phyloP scores from a whole-genome alignment of 2,888 invertebrate genomes.

The Noctuana brunneofusca region DNA sequence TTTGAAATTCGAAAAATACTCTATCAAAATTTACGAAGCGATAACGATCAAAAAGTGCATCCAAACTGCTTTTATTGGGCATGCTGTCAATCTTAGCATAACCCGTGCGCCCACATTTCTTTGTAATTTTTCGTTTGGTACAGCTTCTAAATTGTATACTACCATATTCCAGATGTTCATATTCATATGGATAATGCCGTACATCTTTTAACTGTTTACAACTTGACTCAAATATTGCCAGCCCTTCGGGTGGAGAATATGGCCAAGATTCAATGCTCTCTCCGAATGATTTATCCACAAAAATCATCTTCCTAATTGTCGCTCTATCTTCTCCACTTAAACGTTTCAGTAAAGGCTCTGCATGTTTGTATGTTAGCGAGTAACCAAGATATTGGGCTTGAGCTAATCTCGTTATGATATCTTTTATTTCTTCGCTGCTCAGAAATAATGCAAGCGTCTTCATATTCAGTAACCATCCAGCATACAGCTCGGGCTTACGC shows the following conservation, averaged over 20 bases:
- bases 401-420: slow-evolving; percentile 51
- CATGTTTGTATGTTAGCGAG: slow-evolving; percentile 54
- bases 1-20: slow-evolving; percentile 54
- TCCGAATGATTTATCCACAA: slow-evolving; percentile 53
- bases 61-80: slow-evolving; percentile 43
- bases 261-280: slow-evolving; percentile 48
- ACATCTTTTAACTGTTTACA: slow-evolving; percentile 49
- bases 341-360: slow-evolving; percentile 58
- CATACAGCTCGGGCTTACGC: slow-evolving; percentile 56
- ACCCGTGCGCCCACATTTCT: neutral
- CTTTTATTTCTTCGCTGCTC: slow-evolving; percentile 51
- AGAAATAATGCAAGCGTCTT: slow-evolving; percentile 51
- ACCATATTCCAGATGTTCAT: slow-evolving; percentile 13
- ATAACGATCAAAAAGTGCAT: slow-evolving; percentile 58
- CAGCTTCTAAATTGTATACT: neutral
- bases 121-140: neutral
- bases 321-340: slow-evolving; percentile 47
- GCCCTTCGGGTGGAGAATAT: slow-evolving; percentile 40
- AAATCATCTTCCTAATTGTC: slow-evolving; percentile 53
- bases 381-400: slow-evolving; percentile 51
- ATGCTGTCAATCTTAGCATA: neutral
- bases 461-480: slow-evolving; percentile 50
- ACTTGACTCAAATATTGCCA: slow-evolving; percentile 31
- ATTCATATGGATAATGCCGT: slow-evolving; percentile 35
- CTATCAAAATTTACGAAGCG: slow-evolving; percentile 56